phyloP scores from a whole-genome alignment of 2,888 invertebrate species.

The Merodon equestris region DNA sequence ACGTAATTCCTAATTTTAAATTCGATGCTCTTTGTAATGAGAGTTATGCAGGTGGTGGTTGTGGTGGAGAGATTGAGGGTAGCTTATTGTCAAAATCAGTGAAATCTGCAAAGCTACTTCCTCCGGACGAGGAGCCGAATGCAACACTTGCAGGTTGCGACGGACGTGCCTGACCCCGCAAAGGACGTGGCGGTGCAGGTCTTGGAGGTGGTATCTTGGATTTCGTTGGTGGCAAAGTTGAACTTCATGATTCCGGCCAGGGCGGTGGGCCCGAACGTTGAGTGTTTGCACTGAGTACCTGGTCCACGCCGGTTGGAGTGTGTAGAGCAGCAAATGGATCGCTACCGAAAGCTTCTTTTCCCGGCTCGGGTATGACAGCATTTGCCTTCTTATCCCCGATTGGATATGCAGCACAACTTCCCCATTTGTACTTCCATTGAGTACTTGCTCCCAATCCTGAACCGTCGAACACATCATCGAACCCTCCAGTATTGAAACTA shows the following conservation, averaged over 20 bases:
- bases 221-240: conserved; percentile 87
- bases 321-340: conserved; percentile 94
- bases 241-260: conserved; percentile 81
- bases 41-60: too few relatives aligned
- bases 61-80: too few relatives aligned
- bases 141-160: conserved; percentile 78
- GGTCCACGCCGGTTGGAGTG: conserved; percentile 85
- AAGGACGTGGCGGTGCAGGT: conserved; percentile 86
- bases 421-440: conserved; percentile 78
- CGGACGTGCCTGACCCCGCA: conserved; percentile 79
- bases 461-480: conserved; percentile 74
- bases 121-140: conserved; percentile 73
- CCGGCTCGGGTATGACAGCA: conserved; percentile 79
- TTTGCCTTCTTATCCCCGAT: conserved; percentile 83
- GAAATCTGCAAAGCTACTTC: conserved; percentile 85
- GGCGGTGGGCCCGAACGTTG: conserved; percentile 79
- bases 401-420: conserved; percentile 81
- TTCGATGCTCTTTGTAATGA: too few relatives aligned
- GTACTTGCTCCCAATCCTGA: conserved; percentile 70
- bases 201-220: conserved; percentile 93
- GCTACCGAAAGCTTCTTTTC: conserved; percentile 90
- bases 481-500: conserved; percentile 75
- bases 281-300: conserved; percentile 81
- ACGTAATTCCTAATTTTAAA: too few relatives aligned
- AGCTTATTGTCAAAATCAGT: conserved; percentile 89